Conservation (phyloP, 1,140 invertebrate genomes). For the Mesaphorura yosii region DNA sequence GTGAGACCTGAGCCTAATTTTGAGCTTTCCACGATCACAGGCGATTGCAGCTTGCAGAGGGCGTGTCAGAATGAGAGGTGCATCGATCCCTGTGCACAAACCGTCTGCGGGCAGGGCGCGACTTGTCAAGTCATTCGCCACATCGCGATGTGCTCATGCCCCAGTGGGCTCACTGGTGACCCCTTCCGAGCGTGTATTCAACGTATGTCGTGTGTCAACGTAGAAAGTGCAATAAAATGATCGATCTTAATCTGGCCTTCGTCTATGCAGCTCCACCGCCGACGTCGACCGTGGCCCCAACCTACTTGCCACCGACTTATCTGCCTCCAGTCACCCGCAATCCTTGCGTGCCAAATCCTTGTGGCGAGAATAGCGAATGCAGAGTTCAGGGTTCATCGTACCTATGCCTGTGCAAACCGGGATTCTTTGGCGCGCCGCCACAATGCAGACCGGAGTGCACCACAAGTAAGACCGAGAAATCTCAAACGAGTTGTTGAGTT, state of each 20-base stretch:
- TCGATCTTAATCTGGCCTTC: too few species aligned
- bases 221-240: too few species aligned
- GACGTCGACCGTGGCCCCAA: background rate
- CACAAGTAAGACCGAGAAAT: conserved; percentile 56
- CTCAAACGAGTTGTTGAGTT: too few species aligned
- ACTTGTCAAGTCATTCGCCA: conserved; percentile 56
- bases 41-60: conserved; percentile 46
- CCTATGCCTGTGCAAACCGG: conserved; percentile 61
- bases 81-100: conserved; percentile 54
- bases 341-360: conserved; percentile 35
- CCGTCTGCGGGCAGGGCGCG: conserved; percentile 56
- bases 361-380: conserved; percentile 73
- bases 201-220: too few species aligned
- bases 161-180: conserved; percentile 55
- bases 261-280: conserved; percentile 38
- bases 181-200: conserved; percentile 67
- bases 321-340: conserved; percentile 3
- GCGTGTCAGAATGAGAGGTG: conserved; percentile 53
- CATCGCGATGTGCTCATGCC: conserved; percentile 46
- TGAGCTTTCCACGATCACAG: too few species aligned
- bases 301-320: background rate
- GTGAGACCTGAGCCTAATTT: too few species aligned
- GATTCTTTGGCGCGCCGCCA: conserved; percentile 51
- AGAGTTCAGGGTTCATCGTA: conserved; percentile 60
- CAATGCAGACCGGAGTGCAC: conserved; percentile 46